A percentile compares a stretch with the other conserved stretches of the same genome.
phyloP scores from a whole-genome alignment of 2,888 invertebrate genomes.

The Epinotia brunnichana region DNA sequence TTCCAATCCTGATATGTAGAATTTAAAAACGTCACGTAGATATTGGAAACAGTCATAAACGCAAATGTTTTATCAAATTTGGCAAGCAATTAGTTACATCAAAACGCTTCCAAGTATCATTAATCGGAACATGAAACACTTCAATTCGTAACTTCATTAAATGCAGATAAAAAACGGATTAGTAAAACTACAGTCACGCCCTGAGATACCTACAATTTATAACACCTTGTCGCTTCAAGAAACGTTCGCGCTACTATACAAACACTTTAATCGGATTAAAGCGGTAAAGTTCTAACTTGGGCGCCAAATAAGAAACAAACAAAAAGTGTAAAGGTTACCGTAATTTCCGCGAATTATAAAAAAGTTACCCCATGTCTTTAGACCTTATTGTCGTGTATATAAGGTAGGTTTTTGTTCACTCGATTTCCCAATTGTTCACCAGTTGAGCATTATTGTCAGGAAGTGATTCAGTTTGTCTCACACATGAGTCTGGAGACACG shows the following conservation, averaged over 20 bases:
- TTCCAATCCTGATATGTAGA: neutral
- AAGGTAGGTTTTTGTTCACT: neutral
- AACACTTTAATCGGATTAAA: neutral
- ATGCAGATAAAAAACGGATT: constrained; percentile 17
- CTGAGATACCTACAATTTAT: neutral
- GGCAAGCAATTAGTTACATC: constrained; percentile 10
- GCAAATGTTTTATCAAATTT: constrained; percentile 6
- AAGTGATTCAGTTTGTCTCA: constrained; percentile 29
- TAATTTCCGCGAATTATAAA: constrained; percentile 29
- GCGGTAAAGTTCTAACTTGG: constrained; percentile 15
- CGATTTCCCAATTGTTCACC: neutral
- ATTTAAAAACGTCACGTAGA: neutral
- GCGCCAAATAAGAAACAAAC: constrained; percentile 18
- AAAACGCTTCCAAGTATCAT: constrained; percentile 24
- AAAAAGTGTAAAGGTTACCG: constrained; percentile 31
- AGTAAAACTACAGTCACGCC: constrained; percentile 15
- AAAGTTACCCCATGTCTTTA: neutral
- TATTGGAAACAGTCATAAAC: neutral
- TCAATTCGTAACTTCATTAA: constrained; percentile 26
- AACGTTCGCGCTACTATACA: neutral
- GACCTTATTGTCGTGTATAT: neutral
- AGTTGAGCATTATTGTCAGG: constrained; percentile 18
- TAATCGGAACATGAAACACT: constrained; percentile 14
- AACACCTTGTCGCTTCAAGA: constrained; percentile 13
- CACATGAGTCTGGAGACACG: constrained; percentile 33